phyloP scores from a whole-genome alignment of 92 coral and sea anemone species.

The Umimayanthus kanabou region DNA sequence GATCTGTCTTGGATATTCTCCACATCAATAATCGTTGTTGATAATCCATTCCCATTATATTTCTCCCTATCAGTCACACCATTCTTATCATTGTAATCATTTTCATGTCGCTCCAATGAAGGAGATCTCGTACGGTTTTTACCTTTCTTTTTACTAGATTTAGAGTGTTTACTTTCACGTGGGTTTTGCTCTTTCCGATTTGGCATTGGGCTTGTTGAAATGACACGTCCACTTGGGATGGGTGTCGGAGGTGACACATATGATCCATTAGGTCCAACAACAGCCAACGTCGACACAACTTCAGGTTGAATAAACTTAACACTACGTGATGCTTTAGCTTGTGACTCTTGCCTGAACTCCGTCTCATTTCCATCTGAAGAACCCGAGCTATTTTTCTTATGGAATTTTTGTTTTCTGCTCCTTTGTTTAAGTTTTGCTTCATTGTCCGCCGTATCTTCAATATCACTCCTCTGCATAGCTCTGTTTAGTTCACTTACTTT shows the following conservation, averaged over 20 bases:
- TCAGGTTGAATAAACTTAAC: constrained; percentile 88
- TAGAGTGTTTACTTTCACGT: constrained; percentile 21
- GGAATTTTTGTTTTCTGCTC: constrained; percentile 52
- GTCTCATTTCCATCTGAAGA: constrained; percentile 63
- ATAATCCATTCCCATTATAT: constrained; percentile 32
- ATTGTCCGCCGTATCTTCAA: constrained; percentile 40
- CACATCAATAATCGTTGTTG: constrained; percentile 37
- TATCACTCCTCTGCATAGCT: constrained; percentile 40
- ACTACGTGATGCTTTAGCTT: constrained; percentile 42
- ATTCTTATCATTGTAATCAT: constrained; percentile 8
- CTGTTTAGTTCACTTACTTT: constrained; percentile 8
- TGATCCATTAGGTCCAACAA: constrained; percentile 60
- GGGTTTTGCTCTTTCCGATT: constrained; percentile 8
- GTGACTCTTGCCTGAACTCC: constrained; percentile 29
- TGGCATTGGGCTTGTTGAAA: constrained; percentile 65
- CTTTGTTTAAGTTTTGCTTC: constrained; percentile 43
- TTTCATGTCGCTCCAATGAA: constrained; percentile 48
- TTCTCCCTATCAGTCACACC: constrained; percentile 36
- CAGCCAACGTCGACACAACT: constrained; percentile 57
- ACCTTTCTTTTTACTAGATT: constrained; percentile 57
- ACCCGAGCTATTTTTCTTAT: constrained; percentile 49
- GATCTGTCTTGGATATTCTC: constrained; percentile 82
- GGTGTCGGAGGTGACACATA: constrained; percentile 77
- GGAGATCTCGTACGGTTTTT: constrained; percentile 69
- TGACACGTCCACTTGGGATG: constrained; percentile 80